These are phyloP conservation scores for Sminthopsis crassicaudata DNA, from an alignment of 2,113 vertebrate genomes.

Conservation along the genomic window DNA sequence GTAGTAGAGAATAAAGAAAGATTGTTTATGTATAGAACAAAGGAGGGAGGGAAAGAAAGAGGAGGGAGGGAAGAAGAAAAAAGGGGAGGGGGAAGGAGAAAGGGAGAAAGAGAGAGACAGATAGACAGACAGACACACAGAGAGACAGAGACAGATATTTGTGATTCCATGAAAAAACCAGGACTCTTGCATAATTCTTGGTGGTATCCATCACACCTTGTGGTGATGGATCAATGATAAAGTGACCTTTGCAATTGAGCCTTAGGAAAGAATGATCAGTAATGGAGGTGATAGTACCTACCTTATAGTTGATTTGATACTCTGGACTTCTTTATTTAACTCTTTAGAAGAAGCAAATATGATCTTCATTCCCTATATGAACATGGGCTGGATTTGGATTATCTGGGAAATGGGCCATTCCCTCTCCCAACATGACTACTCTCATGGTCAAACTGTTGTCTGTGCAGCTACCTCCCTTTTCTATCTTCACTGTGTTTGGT, in stretches of 20 bases:
- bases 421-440: neutral
- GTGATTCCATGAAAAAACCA: neutral
- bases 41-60: too few relatives aligned
- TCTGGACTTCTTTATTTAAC: constrained; percentile 31
- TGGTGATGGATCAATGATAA: neutral
- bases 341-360: constrained; percentile 1
- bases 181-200: neutral
- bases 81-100: too few relatives aligned
- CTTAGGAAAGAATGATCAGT: neutral
- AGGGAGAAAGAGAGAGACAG: too few relatives aligned
- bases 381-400: neutral
- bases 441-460: neutral
- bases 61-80: too few relatives aligned
- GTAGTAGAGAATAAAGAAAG: neutral
- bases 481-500: neutral
- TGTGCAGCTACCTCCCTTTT: neutral
- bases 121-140: too few relatives aligned
- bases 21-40: too few relatives aligned
- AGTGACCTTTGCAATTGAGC: neutral
- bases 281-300: neutral
- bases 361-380: neutral
- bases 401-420: neutral
- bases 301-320: neutral
- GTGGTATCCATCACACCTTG: neutral
- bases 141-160: too few relatives aligned